Evolutionary conservation across 2,113 vertebrate genomes (phyloP), one percentile per base, ranked within the genome.

Genomic region (Bufo bufo): DNA sequence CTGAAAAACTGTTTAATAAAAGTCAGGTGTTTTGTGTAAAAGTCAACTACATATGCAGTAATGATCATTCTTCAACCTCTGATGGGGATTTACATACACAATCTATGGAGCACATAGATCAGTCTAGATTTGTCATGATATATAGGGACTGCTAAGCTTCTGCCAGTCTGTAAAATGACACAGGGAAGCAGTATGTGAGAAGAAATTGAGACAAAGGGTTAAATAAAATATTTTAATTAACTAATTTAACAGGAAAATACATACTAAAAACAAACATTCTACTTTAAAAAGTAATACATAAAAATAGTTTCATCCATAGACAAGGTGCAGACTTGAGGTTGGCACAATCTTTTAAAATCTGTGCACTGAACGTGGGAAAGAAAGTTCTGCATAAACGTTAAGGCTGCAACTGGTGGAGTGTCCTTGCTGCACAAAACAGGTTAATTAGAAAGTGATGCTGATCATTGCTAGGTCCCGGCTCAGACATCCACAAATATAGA

Each of bases 221-320:
- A 69, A 16, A 71, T 84, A 84, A 84, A 84, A 54, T 33, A 83
- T 83, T 84, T 84, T 84, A 84, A 84, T 84, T 81, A 71, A 54
- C 47, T 5, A 47, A 82, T 11, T 82, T 13, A 83, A 84, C 82
- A 84, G 10, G 50, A 63, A 84, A 84, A 84, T 84, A 71, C 50
- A 84, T 71, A 66, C 59, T 82, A 71, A 84, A 82, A 84, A 69
- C 63, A 71, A 10, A 54, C 45, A 4, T 43, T 14, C 81, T 69
- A 83, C 63, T 69, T 17, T 52, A 84, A 71, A 71, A 84, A 6
- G 0, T 3, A 69, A 69, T n/a, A 84, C 65, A 71, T 84, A 71
- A 84, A 84, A 84, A 47, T 17, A 8, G 47, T 52, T 19, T 50
- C 14, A 84, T 54, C 6, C 49, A 82, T 82, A 82, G 17, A 45